phyloP scores from a whole-genome alignment of 1,140 invertebrate species.

The Leptinotarsa defecta region DNA sequence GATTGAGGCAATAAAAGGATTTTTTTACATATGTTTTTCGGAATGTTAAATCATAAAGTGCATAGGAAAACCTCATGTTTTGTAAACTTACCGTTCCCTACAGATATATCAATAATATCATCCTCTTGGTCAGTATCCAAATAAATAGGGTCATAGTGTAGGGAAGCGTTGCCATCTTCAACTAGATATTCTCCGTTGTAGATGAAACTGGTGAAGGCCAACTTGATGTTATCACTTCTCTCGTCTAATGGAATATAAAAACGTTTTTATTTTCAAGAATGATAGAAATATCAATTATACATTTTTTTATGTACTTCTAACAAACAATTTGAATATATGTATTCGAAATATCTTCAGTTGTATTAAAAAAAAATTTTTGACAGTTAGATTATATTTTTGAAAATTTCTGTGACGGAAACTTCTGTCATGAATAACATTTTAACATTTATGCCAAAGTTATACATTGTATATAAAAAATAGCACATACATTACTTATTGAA shows the following conservation, averaged over 20 bases:
- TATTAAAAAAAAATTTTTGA: too few relatives aligned
- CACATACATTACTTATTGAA: too few relatives aligned
- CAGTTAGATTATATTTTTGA: too few relatives aligned
- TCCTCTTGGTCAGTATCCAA: conserved; percentile 10
- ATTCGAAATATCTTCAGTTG: too few relatives aligned
- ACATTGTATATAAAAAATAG: too few relatives aligned
- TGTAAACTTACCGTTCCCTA: conserved; percentile 11
- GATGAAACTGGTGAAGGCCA: neutral
- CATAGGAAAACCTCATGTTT: too few relatives aligned
- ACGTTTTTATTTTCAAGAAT: neutral
- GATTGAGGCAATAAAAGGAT: too few relatives aligned
- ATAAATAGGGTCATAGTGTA: neutral
- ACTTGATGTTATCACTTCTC: neutral
- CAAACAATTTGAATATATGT: conserved; percentile 3
- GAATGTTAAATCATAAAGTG: too few relatives aligned
- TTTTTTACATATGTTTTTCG: too few relatives aligned
- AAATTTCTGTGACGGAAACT: too few relatives aligned
- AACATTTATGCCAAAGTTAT: too few relatives aligned
- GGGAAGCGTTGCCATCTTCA: conserved; percentile 2
- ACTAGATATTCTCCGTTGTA: conserved; percentile 23
- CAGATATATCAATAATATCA: neutral
- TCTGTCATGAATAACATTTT: too few relatives aligned
- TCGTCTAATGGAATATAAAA: neutral
- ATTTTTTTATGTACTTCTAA: neutral
- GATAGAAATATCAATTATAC: neutral